These are phyloP conservation scores for Drosophila saltans DNA, from an alignment of 1,140 invertebrate species.

Conservation along the genomic window DNA sequence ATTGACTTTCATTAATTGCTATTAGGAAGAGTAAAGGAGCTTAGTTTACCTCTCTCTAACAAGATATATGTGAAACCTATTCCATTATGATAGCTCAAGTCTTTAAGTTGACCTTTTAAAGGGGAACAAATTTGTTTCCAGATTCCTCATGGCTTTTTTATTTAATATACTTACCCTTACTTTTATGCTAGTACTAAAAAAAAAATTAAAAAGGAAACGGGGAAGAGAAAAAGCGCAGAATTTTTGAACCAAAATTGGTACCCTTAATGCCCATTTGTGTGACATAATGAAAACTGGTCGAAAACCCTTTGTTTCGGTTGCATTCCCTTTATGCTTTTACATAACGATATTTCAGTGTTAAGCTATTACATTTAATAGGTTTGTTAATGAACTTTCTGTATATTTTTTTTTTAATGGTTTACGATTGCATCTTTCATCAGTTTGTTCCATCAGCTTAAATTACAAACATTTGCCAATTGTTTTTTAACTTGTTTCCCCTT, in stretches of 20 bases:
- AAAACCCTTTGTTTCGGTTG: not conserved
- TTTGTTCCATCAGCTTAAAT: constrained; percentile 5
- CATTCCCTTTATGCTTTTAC: constrained; percentile 2
- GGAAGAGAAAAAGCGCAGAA: not conserved
- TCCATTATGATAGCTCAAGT: too few species aligned
- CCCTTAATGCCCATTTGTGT: constrained; percentile 19
- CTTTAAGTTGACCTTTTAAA: too few species aligned
- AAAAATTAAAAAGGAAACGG: not conserved
- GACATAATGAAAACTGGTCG: constrained; percentile 30
- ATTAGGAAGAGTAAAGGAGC: too few species aligned
- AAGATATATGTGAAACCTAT: too few species aligned
- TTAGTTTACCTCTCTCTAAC: too few species aligned
- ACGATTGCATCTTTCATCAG: constrained; percentile 14
- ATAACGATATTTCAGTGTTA: constrained; percentile 6
- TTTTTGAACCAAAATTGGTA: not conserved
- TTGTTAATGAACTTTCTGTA: not conserved
- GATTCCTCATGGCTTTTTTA: not conserved
- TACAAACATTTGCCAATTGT: constrained; percentile 11
- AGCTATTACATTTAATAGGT: constrained; percentile 5
- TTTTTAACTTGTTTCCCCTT: too few species aligned
- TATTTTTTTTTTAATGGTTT: not conserved
- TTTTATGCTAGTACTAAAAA: not conserved
- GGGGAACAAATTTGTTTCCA: too few species aligned
- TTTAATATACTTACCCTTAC: not conserved
- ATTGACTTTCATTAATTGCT: too few species aligned